Evolutionary conservation across 2,797 vertebrate species (phyloP).

Genomic region (Prunella strophiata): DNA sequence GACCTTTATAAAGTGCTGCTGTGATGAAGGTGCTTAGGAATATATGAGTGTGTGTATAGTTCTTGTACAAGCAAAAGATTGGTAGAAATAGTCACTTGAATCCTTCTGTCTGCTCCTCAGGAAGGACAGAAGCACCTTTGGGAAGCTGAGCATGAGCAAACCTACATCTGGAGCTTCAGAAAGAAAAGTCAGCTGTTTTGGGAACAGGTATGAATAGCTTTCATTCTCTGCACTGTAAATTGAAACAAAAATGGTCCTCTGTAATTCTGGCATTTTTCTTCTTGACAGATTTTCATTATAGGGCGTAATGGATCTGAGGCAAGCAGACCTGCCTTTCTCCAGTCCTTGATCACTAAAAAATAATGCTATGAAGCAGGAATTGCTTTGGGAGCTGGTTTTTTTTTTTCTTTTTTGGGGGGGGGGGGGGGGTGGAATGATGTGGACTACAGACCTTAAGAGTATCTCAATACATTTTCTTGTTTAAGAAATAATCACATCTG

Average conservation of each 20-base stretch:
- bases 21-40: neutral
- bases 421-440: neutral
- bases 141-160: constrained; percentile 86
- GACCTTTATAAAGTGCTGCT: neutral
- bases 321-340: neutral
- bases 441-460: neutral
- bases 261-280: neutral
- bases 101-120: neutral
- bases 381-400: neutral
- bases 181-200: constrained; percentile 89
- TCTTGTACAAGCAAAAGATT: neutral
- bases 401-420: neutral
- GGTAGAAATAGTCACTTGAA: neutral
- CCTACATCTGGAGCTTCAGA: constrained; percentile 85
- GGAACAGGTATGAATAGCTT: constrained; percentile 78
- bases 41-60: neutral
- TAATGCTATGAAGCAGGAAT: neutral
- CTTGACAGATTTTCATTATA: neutral
- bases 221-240: neutral
- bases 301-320: neutral
- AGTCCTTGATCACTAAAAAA: neutral
- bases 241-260: neutral
- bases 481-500: neutral
- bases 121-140: constrained; percentile 85
- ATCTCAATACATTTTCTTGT: neutral